These are phyloP conservation scores for Trematomus loennbergii DNA, from an alignment of 2,113 vertebrate genomes.

Conservation along the genomic window DNA sequence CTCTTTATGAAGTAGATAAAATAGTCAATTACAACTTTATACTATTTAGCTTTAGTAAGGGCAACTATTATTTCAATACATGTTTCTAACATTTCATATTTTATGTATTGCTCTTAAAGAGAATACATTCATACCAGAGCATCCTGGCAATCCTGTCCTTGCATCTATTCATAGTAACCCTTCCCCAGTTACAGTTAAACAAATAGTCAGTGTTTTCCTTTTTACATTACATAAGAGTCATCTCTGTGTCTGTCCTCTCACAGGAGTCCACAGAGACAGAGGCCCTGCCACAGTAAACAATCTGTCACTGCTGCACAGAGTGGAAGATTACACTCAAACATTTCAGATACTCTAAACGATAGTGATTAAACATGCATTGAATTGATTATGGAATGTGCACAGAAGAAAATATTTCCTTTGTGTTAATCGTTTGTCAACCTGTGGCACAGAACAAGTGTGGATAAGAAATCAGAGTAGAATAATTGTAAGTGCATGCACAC, in stretches of 20 bases:
- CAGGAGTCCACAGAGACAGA: slow-evolving; percentile 16
- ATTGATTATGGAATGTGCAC: background rate
- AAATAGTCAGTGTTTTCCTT: slow-evolving; percentile 20
- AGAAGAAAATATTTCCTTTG: fast-evolving
- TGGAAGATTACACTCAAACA: slow-evolving; percentile 6
- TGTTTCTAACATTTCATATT: background rate
- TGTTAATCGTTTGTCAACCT: background rate
- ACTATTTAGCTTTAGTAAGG: too few relatives aligned
- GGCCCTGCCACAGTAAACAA: slow-evolving; percentile 8
- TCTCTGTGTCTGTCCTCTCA: slow-evolving; percentile 10
- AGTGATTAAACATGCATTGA: background rate
- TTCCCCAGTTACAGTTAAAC: background rate
- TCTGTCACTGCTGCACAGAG: slow-evolving; percentile 5
- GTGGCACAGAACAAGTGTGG: background rate
- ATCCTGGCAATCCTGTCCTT: background rate
- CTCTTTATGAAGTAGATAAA: too few relatives aligned
- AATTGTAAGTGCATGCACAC: background rate
- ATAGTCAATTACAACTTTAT: too few relatives aligned
- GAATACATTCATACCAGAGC: background rate
- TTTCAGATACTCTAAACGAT: background rate
- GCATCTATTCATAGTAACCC: background rate
- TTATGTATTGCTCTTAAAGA: background rate
- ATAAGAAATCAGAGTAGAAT: background rate
- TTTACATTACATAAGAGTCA: slow-evolving; percentile 24
- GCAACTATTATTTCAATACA: background rate